A percentile compares a stretch with the other conserved stretches of the same genome.
Conservation (phyloP, 1,140 invertebrate species). For the Ephestia elutella region DNA sequence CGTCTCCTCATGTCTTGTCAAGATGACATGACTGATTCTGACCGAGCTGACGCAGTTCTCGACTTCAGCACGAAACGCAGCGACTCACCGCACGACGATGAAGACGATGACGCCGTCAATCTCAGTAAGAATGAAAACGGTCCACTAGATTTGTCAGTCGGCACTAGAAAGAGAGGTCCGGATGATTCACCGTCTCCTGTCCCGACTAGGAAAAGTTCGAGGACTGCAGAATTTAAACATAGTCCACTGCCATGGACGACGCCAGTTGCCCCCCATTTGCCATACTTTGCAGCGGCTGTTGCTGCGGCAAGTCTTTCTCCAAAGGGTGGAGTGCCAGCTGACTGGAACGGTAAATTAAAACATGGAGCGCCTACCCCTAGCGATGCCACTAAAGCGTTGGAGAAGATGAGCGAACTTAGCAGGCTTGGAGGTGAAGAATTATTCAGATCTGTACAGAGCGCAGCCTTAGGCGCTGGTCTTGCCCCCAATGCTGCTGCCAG, state of each 20-base stretch:
- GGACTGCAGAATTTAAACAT: slow-evolving; percentile 79
- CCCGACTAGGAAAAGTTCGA: slow-evolving; percentile 78
- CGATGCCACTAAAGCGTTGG: slow-evolving; percentile 89
- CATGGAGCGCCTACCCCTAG: slow-evolving; percentile 78
- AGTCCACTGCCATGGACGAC: slow-evolving; percentile 84
- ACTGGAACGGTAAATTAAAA: slow-evolving; percentile 89
- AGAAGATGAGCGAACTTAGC: slow-evolving; percentile 93
- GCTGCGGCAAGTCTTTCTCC: slow-evolving; percentile 84
- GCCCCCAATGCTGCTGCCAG: slow-evolving; percentile 76
- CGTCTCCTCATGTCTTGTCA: slow-evolving; percentile 85
- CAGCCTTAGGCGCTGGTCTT: slow-evolving; percentile 61
- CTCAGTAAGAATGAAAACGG: slow-evolving; percentile 83
- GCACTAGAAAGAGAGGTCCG: slow-evolving; percentile 81
- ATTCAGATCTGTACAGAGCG: slow-evolving; percentile 77
- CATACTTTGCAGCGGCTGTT: slow-evolving; percentile 87
- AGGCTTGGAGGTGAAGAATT: slow-evolving; percentile 86
- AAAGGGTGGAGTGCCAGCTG: slow-evolving; percentile 76
- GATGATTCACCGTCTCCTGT: slow-evolving; percentile 79
- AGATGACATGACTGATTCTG: slow-evolving; percentile 75
- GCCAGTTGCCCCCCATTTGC: slow-evolving; percentile 84
- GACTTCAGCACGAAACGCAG: slow-evolving; percentile 84
- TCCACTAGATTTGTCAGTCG: slow-evolving; percentile 86
- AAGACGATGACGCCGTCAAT: slow-evolving; percentile 79
- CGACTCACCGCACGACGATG: slow-evolving; percentile 75
- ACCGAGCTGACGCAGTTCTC: slow-evolving; percentile 76